Conservation (phyloP, 2,888 invertebrate genomes). For the Rotaria macrura region DNA sequence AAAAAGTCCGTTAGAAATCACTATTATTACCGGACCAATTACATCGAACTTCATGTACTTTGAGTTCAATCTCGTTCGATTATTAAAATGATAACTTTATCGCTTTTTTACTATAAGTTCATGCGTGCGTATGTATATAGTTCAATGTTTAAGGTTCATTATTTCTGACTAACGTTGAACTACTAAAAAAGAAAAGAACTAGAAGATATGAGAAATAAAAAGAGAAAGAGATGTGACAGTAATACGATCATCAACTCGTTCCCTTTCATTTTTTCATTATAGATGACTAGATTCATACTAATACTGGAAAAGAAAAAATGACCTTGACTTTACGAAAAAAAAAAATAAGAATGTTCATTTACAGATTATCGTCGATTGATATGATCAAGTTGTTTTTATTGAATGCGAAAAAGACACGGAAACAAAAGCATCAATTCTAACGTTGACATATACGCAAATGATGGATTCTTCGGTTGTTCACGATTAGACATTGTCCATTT, state of each 20-base stretch:
- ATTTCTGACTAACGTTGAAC: not conserved
- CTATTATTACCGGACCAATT: not conserved
- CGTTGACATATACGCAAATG: not conserved
- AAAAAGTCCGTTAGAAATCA: not conserved
- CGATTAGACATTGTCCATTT: not conserved
- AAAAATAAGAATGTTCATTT: not conserved
- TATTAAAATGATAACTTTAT: not conserved
- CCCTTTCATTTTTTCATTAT: not conserved
- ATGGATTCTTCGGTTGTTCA: not conserved
- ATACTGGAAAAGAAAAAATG: not conserved
- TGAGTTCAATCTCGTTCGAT: not conserved
- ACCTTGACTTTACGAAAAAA: not conserved
- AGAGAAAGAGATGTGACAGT: not conserved
- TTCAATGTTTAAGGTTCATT: not conserved
- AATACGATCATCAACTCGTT: not conserved
- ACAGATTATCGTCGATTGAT: not conserved
- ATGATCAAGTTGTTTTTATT: not conserved
- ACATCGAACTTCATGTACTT: not conserved
- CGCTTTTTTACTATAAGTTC: not conserved
- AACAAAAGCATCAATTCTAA: not conserved
- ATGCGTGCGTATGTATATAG: no score
- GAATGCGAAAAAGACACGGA: not conserved
- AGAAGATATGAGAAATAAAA: not conserved
- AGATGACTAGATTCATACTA: not conserved
- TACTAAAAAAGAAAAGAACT: not conserved